phyloP scores from a whole-genome alignment of 2,888 invertebrate genomes.

The Mylabris sibirica region DNA sequence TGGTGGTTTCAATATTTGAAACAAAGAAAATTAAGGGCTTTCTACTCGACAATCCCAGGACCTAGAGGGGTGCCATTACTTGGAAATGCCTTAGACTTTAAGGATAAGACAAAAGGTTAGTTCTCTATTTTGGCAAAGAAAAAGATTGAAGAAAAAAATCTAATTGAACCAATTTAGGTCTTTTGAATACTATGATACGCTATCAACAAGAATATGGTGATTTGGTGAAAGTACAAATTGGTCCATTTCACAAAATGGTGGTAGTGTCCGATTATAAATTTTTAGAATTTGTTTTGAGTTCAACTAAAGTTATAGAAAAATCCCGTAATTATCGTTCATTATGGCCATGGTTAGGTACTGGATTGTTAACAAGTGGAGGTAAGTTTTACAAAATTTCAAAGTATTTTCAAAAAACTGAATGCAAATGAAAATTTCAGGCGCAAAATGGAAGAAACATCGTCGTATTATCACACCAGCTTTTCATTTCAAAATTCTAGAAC shows the following conservation, averaged over 20 bases:
- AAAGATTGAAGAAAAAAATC: not conserved
- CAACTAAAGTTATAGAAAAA: slow-evolving; percentile 42
- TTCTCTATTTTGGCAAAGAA: not conserved
- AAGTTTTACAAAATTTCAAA: slow-evolving; percentile 3
- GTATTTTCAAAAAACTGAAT: not conserved
- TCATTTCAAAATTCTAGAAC: slow-evolving; percentile 79
- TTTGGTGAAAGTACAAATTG: slow-evolving; percentile 28
- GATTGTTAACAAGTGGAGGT: slow-evolving; percentile 40
- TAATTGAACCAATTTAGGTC: slow-evolving; percentile 23
- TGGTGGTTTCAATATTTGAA: not conserved
- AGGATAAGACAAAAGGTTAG: slow-evolving; percentile 17
- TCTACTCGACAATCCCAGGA: slow-evolving; percentile 24
- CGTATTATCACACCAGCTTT: slow-evolving; percentile 81
- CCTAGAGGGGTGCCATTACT: slow-evolving; percentile 27
- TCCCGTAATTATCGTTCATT: slow-evolving; percentile 41
- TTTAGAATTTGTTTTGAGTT: slow-evolving; percentile 60
- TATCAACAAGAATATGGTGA: slow-evolving; percentile 27
- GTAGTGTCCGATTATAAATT: slow-evolving; percentile 68
- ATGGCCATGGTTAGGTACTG: slow-evolving; percentile 44
- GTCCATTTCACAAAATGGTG: slow-evolving; percentile 24
- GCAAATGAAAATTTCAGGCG: slow-evolving; percentile 49
- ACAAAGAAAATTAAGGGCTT: slow-evolving; percentile 17
- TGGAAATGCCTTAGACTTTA: slow-evolving; percentile 30
- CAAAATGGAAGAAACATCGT: slow-evolving; percentile 72
- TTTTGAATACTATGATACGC: slow-evolving; percentile 22